Base-by-base conservation (phyloP, 2,113 vertebrate species). In the Tachysurus vachellii region DNA sequence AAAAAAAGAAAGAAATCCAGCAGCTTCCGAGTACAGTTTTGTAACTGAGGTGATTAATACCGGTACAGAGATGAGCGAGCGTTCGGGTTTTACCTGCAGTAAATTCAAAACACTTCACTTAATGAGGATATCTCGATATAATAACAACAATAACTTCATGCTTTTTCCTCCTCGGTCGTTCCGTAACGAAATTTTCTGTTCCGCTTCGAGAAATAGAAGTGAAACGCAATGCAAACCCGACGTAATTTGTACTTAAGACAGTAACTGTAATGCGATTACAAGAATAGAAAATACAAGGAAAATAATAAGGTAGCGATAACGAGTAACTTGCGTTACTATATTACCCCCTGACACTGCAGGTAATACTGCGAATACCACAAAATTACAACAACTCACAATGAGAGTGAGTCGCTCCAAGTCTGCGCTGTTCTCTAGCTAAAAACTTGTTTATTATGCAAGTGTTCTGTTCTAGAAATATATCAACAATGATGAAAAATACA, bases 171-270 rank as follows among this genome's bases (percentile, higher is more conserved):
- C 26, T 66, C 10, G 8, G 42, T 47, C 61, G 19, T 50, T 28
- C 50, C 61, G 5, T 66, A 19, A 83, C 36, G 4, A 42, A 21
- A 64, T 64, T 64, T 66, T 23, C 28, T 11, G 4, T 59, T 19
- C 16, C 26, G 61, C 61, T 53, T 47, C 26, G 10, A 28, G 81
- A 83, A 66, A 28, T 28, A 21, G 0, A 23, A 61, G 56, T 12
- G 61, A 66, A 83, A 66, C 2, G 17, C 61, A 19, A 5, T 61
- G 79, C 28, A 81, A 81, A 81, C 17, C 42, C 14, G 14, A 82
- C 42, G 21, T 61, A 82, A 82, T 23, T 82, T 61, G 66, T 50
- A 50, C 81, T 66, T 66, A 83, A 83, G 61, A 66, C 42, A 5
- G 81, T 66, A 66, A 83, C 42, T 9, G 36, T 83, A 83, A 83